phyloP scores from a whole-genome alignment of 64 coral and sea anemone genomes.

The Porites australiensis region DNA sequence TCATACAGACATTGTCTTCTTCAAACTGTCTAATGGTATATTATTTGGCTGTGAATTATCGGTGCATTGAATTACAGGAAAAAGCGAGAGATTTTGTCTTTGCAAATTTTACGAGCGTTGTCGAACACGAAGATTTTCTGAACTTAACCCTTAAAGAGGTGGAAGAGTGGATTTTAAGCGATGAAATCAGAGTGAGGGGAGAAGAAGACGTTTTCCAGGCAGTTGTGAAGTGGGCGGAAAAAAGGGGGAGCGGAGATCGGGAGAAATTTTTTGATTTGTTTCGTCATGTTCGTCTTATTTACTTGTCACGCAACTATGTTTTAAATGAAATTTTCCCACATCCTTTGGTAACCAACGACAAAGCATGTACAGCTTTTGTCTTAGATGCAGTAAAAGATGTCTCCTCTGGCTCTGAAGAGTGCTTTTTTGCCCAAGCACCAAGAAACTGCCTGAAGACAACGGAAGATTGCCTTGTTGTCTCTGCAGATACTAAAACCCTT shows the following conservation, averaged over 20 bases:
- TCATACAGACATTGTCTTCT: slow-evolving; percentile 37
- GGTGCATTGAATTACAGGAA: slow-evolving; percentile 35
- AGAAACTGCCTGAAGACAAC: slow-evolving; percentile 58
- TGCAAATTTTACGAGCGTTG: slow-evolving; percentile 46
- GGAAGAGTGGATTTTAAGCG: slow-evolving; percentile 54
- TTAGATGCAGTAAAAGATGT: slow-evolving; percentile 56
- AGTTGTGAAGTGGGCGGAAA: no score
- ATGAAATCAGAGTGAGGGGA: no score
- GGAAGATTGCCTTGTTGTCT: slow-evolving; percentile 45
- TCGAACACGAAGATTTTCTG: slow-evolving; percentile 45
- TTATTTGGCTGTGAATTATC: slow-evolving; percentile 45
- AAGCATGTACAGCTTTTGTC: slow-evolving; percentile 51
- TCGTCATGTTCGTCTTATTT: no score
- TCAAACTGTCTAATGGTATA: slow-evolving; percentile 53
- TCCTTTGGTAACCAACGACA: slow-evolving; percentile 28
- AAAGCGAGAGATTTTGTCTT: slow-evolving; percentile 37
- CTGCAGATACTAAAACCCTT: slow-evolving; percentile 36
- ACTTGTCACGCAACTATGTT: slow-evolving; percentile 36
- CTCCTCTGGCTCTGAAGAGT: slow-evolving; percentile 27
- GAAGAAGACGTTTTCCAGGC: no score
- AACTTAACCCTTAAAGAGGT: slow-evolving; percentile 41
- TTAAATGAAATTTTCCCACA: slow-evolving; percentile 48
- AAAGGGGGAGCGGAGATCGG: slow-evolving; percentile 48
- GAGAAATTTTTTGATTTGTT: no score
- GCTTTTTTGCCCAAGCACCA: slow-evolving; percentile 27